phyloP scores from a whole-genome alignment of 2,113 vertebrate genomes.

The Collichthys lucidus region DNA sequence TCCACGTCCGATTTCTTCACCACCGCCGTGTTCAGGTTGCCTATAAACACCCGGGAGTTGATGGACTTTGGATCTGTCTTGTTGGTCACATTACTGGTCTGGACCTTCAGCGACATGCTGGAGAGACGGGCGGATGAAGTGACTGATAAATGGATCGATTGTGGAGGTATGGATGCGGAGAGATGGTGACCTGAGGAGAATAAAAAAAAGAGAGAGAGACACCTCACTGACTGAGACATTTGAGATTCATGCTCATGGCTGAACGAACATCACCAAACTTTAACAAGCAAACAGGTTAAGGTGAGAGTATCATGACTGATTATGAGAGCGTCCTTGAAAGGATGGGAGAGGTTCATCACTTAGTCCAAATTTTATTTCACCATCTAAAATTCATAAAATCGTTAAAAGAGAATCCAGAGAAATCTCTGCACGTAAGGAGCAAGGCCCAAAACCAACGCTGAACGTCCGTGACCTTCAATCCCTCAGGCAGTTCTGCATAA shows the following conservation, averaged over 20 bases:
- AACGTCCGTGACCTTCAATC: too few relatives aligned
- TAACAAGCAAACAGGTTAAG: too few relatives aligned
- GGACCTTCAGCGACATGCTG: constrained; percentile 93
- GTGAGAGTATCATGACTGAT: too few relatives aligned
- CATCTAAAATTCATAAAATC: too few relatives aligned
- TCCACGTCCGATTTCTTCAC: constrained; percentile 96
- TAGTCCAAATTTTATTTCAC: too few relatives aligned
- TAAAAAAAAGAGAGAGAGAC: neutral
- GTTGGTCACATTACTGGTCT: constrained; percentile 96
- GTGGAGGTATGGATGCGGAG: constrained; percentile 1
- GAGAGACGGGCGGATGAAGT: constrained; percentile 2
- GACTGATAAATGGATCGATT: constrained; percentile 14
- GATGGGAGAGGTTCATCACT: too few relatives aligned
- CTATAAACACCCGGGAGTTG: constrained; percentile 96
- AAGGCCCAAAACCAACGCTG: too few relatives aligned
- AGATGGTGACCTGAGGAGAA: constrained; percentile 30
- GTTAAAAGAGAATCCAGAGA: too few relatives aligned
- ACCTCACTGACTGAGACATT: neutral
- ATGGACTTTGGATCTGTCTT: constrained; percentile 97
- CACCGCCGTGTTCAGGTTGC: constrained; percentile 95
- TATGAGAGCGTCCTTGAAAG: too few relatives aligned
- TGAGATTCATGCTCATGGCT: neutral
- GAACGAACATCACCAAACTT: too few relatives aligned
- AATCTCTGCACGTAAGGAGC: too few relatives aligned
- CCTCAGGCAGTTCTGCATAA: too few relatives aligned